These are phyloP conservation scores for Diphyllodes magnificus DNA, from an alignment of 2,113 vertebrate genomes.

Conservation along the genomic window DNA sequence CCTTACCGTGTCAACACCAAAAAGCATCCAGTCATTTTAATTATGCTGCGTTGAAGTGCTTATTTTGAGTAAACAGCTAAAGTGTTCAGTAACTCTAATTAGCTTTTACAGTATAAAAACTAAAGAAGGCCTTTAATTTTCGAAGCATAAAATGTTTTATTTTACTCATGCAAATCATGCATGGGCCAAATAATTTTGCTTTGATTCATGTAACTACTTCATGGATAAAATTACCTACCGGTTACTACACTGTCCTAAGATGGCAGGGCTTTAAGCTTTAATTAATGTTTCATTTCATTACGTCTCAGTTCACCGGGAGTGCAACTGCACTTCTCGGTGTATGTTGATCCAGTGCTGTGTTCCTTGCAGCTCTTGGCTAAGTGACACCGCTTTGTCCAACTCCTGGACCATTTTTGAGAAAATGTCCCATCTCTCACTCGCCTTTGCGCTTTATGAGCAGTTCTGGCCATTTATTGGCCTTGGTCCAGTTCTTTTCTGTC, in stretches of 20 bases:
- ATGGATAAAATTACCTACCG: background rate
- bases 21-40: background rate
- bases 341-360: conserved; percentile 70
- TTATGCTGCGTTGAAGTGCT: background rate
- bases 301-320: conserved; percentile 52
- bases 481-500: background rate
- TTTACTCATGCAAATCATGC: background rate
- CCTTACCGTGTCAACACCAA: background rate
- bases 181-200: background rate
- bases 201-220: background rate
- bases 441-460: conserved; percentile 56
- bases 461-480: conserved; percentile 52
- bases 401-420: conserved; percentile 66
- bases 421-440: conserved; percentile 75
- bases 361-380: conserved; percentile 67
- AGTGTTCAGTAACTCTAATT: background rate
- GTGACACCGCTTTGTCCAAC: conserved; percentile 61
- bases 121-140: background rate
- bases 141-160: background rate
- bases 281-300: conserved; percentile 58
- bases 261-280: conserved; percentile 53
- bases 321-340: conserved; percentile 66
- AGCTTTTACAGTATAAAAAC: background rate
- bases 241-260: background rate
- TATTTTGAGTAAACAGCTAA: background rate